These are phyloP conservation scores for Zelleria hepariella DNA, from an alignment of 2,888 invertebrate species.

Conservation along the genomic window DNA sequence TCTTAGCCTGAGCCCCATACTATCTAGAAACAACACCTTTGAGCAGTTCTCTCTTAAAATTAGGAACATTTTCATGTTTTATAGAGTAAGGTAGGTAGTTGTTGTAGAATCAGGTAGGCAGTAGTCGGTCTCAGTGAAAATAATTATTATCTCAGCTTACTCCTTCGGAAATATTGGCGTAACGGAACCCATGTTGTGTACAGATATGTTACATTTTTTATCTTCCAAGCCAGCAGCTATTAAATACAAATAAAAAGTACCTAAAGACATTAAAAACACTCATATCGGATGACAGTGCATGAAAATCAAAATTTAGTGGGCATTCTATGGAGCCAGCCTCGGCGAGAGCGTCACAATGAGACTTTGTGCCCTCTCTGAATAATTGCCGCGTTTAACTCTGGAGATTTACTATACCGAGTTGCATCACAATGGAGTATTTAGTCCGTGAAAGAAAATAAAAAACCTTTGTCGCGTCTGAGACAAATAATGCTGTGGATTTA, in stretches of 20 bases:
- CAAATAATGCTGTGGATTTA: constrained; percentile 16
- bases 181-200: no score
- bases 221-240: not conserved
- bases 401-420: constrained; percentile 42
- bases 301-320: constrained; percentile 59
- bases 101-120: no score
- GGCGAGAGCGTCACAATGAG: constrained; percentile 47
- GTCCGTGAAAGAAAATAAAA: constrained; percentile 45
- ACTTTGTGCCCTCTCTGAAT: constrained; percentile 52
- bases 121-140: no score
- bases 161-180: no score
- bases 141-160: no score
- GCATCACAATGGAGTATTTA: constrained; percentile 47
- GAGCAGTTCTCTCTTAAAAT: no score
- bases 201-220: not conserved
- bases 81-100: no score
- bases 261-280: constrained; percentile 48
- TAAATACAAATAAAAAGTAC: constrained; percentile 29
- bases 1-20: no score
- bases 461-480: constrained; percentile 17
- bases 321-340: constrained; percentile 35
- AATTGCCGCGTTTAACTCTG: constrained; percentile 61
- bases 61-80: no score
- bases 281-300: constrained; percentile 58
- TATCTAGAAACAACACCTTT: no score